These are phyloP conservation scores for Digitonthophagus gazella DNA, from an alignment of 2,888 invertebrate species.

Conservation along the genomic window DNA sequence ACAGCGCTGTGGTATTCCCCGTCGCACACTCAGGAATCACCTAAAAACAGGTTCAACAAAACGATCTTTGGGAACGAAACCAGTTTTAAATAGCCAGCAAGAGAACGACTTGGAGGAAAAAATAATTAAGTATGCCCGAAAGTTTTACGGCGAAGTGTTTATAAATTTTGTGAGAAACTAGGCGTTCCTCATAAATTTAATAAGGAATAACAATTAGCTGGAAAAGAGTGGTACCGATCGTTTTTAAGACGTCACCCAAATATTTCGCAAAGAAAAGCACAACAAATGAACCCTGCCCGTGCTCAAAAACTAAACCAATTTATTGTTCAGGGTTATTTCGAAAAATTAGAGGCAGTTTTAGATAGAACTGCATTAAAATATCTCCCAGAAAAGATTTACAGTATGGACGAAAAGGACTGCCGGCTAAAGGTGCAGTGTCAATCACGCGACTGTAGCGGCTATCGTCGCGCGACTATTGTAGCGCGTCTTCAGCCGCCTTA, in stretches of 20 bases:
- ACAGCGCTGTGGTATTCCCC: conserved; percentile 23
- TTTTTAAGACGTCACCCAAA: too few species aligned
- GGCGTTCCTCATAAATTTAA: conserved; percentile 11
- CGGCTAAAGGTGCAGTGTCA: conserved; percentile 36
- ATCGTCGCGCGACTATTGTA: too few species aligned
- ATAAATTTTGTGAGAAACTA: conserved; percentile 10
- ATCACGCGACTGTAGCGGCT: too few species aligned
- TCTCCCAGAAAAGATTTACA: conserved; percentile 20
- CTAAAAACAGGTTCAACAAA: conserved; percentile 18
- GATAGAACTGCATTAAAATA: conserved; percentile 10
- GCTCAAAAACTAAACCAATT: conserved; percentile 12
- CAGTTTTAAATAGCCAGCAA: too few species aligned
- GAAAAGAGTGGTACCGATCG: conserved; percentile 19
- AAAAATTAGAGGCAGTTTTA: conserved; percentile 11
- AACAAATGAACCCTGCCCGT: background rate
- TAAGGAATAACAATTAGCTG: conserved; percentile 9
- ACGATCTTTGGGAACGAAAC: conserved; percentile 17
- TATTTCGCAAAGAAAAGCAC: conserved; percentile 8
- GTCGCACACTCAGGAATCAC: conserved; percentile 23
- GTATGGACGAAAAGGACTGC: conserved; percentile 40
- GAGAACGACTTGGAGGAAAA: too few species aligned
- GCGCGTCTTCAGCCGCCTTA: too few species aligned
- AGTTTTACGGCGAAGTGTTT: conserved; percentile 11
- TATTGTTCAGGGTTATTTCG: conserved; percentile 19
- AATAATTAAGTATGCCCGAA: too few species aligned